phyloP scores from a whole-genome alignment of 2,888 invertebrate species.

The Spisula solida region DNA sequence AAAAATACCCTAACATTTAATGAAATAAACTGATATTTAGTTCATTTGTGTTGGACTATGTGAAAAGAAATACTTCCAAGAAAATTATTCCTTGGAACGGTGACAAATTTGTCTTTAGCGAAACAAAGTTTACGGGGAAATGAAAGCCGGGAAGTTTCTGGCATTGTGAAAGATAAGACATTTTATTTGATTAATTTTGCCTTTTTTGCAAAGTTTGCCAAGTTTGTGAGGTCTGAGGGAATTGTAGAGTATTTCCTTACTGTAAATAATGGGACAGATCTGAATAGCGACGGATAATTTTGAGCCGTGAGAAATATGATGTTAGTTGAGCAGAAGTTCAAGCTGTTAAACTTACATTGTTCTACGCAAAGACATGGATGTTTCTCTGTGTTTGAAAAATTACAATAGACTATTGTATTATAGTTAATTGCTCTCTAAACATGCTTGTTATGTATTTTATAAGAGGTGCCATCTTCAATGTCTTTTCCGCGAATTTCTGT shows the following conservation, averaged over 20 bases:
- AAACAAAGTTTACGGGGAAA: slow-evolving; percentile 29
- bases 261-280: not conserved
- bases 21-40: slow-evolving; percentile 17
- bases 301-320: not conserved
- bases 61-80: slow-evolving; percentile 5
- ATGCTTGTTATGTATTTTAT: too few species aligned
- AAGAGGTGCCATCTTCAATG: too few species aligned
- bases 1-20: not conserved
- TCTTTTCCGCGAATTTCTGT: too few species aligned
- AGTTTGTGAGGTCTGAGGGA: slow-evolving; percentile 7
- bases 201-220: slow-evolving; percentile 16
- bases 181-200: slow-evolving; percentile 26
- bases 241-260: not conserved
- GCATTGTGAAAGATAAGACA: slow-evolving; percentile 19
- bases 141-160: slow-evolving; percentile 8
- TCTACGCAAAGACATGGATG: too few species aligned
- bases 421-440: too few species aligned
- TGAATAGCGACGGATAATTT: not conserved
- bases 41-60: not conserved
- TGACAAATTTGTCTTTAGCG: slow-evolving; percentile 28
- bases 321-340: too few species aligned
- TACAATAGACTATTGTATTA: too few species aligned
- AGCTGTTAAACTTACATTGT: too few species aligned
- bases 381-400: too few species aligned
- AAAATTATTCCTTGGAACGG: not conserved